Conservation (phyloP, 1,140 invertebrate species). For the Drosophila bipectinata region DNA sequence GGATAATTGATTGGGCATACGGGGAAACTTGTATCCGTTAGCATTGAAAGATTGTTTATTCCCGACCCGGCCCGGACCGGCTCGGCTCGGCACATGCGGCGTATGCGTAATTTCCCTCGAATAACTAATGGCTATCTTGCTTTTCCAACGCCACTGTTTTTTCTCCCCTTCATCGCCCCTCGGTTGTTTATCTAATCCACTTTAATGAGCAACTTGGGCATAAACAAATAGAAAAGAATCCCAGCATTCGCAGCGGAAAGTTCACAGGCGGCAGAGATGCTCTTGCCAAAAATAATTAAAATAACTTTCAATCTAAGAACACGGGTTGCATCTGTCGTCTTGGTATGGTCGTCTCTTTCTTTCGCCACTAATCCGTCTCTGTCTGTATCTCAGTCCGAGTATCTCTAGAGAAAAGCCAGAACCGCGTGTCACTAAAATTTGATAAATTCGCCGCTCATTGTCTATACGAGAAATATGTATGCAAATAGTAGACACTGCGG, state of each 20-base stretch:
- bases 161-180: slow-evolving; percentile 25
- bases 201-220: slow-evolving; percentile 53
- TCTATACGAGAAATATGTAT: slow-evolving; percentile 35
- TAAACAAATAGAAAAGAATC: slow-evolving; percentile 45
- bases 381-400: slow-evolving; percentile 16
- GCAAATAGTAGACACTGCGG: slow-evolving; percentile 13
- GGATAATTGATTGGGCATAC: slow-evolving; percentile 43
- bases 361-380: slow-evolving; percentile 5
- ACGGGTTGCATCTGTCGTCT: slow-evolving; percentile 32
- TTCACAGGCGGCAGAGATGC: slow-evolving; percentile 49
- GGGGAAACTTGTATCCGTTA: slow-evolving; percentile 38
- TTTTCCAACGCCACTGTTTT: slow-evolving; percentile 11
- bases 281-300: slow-evolving; percentile 71
- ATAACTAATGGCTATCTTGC: slow-evolving; percentile 51
- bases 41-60: slow-evolving; percentile 66
- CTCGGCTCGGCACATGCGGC: slow-evolving; percentile 46
- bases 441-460: slow-evolving; percentile 70
- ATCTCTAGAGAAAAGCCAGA: slow-evolving; percentile 36
- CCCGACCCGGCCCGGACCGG: slow-evolving; percentile 1
- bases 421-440: slow-evolving; percentile 72
- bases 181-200: slow-evolving; percentile 43
- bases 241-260: slow-evolving; percentile 46
- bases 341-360: background rate
- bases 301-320: slow-evolving; percentile 67
- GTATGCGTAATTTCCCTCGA: slow-evolving; percentile 69